Evolutionary conservation across 2,888 invertebrate species (phyloP), one percentile per base, ranked within the genome.

Genomic region (Drosophila neonasuta): DNA sequence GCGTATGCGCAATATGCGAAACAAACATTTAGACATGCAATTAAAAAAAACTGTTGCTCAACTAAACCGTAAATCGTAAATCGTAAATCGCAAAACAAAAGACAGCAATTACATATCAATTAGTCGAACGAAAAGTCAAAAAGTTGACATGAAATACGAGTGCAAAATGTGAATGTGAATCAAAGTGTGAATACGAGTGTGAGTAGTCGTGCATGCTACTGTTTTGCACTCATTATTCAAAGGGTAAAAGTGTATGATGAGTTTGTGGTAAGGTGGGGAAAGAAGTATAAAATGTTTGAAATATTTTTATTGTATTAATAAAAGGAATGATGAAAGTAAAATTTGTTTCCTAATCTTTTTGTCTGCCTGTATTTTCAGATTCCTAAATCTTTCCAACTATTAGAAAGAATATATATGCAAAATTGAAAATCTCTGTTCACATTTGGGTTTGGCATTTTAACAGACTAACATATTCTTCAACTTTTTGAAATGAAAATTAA

Each of bases 51-150:
- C 6, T 10, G 9, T 44, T 45, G 41, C 34, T 13, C 24, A 17
- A 46, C n/a, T 39, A 39, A 36, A 13, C 24, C 13, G 9, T 15
- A 48, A 51, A 10, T 46, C 48, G 24, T 9, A 32, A 15, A 17
- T 46, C 24, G 29, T 24, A 24, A 24, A 24, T 24, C 6, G 24
- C 24, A 52, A 52, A 32, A 15, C 59, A 36, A 60, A 41, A 45
- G 51, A 48, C 55, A 34, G 42, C 64, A 68, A 71, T 64, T 74
- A 74, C 73, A 74, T 66, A 55, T 75, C 75, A 74, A 74, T 74
- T 68, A 67, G 50, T 49, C 29, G 54, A n/a, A 45, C 55, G 49
- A 65, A 57, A 56, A 81, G 73, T 66, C 71, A 61, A 83, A 61
- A 62, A 45, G 29, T 9, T 62, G 44, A 62, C 68, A 54, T 54